Evolutionary conservation across 1,140 invertebrate genomes (phyloP).

Genomic region (Armadillidium nasatum): DNA sequence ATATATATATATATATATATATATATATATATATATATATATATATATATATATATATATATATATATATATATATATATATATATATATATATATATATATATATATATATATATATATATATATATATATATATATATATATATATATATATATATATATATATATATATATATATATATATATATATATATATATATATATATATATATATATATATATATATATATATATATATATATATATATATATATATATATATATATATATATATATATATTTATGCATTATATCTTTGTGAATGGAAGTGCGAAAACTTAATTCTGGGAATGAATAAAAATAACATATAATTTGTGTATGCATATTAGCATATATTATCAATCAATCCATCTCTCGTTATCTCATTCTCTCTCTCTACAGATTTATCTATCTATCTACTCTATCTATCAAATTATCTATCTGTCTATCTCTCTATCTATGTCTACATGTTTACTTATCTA

Average conservation of each 20-base stretch:
- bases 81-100: not conserved
- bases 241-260: not conserved
- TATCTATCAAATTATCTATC: no score
- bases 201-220: not conserved
- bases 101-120: not conserved
- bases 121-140: not conserved
- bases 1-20: not conserved
- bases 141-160: conserved; percentile 1
- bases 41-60: not conserved
- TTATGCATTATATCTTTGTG: no score
- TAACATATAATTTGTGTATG: no score
- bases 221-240: not conserved
- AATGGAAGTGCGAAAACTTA: no score
- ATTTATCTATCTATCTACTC: no score
- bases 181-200: not conserved
- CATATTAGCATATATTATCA: no score
- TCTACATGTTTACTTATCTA: no score
- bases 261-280: not conserved
- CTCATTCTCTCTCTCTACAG: no score
- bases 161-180: not conserved
- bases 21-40: not conserved
- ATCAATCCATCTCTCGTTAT: no score
- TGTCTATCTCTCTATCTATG: no score
- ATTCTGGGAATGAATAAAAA: no score
- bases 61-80: not conserved